Percentiles rank a stretch among this genome's conserved stretches.
These are phyloP conservation scores for Listronotus bonariensis DNA, from an alignment of 1,140 invertebrate species.

Conservation along the genomic window DNA sequence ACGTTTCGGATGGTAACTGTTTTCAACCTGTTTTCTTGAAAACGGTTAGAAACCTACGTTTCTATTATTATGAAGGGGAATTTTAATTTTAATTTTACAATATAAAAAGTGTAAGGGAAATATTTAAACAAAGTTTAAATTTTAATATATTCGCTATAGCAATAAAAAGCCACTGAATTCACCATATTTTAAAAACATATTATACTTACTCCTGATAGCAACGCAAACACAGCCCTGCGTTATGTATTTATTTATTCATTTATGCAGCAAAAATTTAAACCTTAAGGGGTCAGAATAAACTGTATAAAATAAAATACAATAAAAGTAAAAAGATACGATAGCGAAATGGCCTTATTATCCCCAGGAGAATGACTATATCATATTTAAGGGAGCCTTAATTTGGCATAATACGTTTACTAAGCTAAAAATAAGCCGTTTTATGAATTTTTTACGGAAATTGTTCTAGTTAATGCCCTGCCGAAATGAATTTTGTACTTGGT, in stretches of 20 bases:
- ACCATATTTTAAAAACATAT: conserved; percentile 15
- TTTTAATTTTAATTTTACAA: no score
- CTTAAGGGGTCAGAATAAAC: conserved; percentile 28
- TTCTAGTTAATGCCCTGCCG: conserved; percentile 18
- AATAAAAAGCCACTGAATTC: conserved; percentile 15
- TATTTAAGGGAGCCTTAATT: conserved; percentile 36
- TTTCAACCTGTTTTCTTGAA: no score
- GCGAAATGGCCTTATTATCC: conserved; percentile 32
- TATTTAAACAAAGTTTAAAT: neutral
- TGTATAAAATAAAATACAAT: conserved; percentile 25
- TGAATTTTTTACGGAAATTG: conserved; percentile 35
- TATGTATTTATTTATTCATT: conserved; percentile 34
- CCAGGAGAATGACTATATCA: conserved; percentile 31
- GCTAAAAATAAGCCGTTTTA: conserved; percentile 34
- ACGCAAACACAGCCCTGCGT: conserved; percentile 16
- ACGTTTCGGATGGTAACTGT: no score
- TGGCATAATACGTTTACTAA: conserved; percentile 32
- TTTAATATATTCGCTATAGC: conserved; percentile 4
- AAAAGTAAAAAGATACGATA: conserved; percentile 29
- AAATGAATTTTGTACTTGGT: conserved; percentile 21
- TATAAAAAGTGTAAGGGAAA: no score
- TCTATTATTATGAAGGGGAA: no score
- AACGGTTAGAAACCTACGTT: no score
- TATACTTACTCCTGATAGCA: conserved; percentile 5
- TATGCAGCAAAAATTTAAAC: conserved; percentile 29